phyloP scores from a whole-genome alignment of 2,113 vertebrate species.

The Clarias macrocephalus region DNA sequence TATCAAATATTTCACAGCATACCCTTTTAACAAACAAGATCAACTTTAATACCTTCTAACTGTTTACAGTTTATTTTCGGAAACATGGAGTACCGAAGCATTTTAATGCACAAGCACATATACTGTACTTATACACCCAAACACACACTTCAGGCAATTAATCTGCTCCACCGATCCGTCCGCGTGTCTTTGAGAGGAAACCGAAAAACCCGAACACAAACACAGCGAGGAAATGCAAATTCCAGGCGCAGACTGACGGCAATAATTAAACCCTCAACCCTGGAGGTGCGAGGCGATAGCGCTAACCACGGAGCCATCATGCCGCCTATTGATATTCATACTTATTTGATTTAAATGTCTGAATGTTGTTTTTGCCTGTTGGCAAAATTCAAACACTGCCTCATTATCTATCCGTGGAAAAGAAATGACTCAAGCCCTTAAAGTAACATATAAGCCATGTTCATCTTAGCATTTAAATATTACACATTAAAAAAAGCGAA shows the following conservation, averaged over 20 bases:
- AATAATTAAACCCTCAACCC: no score
- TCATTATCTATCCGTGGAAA: not conserved
- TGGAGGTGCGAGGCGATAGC: no score
- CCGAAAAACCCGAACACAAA: no score
- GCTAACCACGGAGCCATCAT: no score
- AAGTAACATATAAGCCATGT: not conserved
- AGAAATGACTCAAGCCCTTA: not conserved
- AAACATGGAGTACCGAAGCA: not conserved
- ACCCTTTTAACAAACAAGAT: not conserved
- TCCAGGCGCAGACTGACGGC: no score
- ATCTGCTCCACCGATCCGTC: no score
- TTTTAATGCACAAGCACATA: no score
- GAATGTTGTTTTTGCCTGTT: not conserved
- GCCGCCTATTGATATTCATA: not conserved
- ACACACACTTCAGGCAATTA: no score
- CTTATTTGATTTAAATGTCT: not conserved
- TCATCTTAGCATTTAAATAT: not conserved
- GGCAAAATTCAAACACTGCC: not conserved
- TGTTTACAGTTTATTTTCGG: not conserved
- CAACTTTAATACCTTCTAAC: not conserved
- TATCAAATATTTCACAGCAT: not conserved
- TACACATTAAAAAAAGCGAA: not conserved
- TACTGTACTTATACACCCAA: no score
- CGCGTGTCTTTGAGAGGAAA: no score
- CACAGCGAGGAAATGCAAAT: no score